phyloP scores from a whole-genome alignment of 1,140 invertebrate species.

The Apis florea region DNA sequence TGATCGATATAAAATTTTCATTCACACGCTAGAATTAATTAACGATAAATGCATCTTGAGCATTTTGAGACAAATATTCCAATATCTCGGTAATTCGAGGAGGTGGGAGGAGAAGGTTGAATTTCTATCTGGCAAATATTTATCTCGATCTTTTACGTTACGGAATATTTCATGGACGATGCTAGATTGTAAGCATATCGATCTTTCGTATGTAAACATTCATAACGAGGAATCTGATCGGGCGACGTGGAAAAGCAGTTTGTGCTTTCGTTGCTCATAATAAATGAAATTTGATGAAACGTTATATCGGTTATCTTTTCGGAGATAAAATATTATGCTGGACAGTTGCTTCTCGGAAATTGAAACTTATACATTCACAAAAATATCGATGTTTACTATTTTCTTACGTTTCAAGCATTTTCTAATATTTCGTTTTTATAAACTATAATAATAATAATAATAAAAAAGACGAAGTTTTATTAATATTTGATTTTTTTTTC shows the following conservation, averaged over 20 bases:
- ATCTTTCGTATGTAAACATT: slow-evolving; percentile 20
- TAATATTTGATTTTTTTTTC: neutral
- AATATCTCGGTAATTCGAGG: slow-evolving; percentile 1
- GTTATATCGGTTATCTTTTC: neutral
- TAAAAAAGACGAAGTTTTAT: too few species aligned
- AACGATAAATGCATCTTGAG: neutral
- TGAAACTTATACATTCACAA: too few species aligned
- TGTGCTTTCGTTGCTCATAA: neutral
- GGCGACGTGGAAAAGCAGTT: neutral
- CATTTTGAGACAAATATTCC: slow-evolving; percentile 14
- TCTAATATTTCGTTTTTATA: too few species aligned
- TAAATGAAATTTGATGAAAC: neutral
- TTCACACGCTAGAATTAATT: neutral
- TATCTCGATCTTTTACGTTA: slow-evolving; percentile 9
- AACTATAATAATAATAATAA: neutral
- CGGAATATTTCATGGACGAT: slow-evolving; percentile 6
- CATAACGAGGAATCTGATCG: slow-evolving; percentile 5
- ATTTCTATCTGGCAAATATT: slow-evolving; percentile 33
- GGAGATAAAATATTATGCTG: neutral
- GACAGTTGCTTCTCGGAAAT: neutral
- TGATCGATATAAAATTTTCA: neutral
- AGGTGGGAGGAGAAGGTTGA: neutral
- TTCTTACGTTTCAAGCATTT: too few species aligned
- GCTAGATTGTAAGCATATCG: neutral
- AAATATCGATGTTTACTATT: neutral